phyloP scores from a whole-genome alignment of 1,140 invertebrate species.

The Tenebrio molitor region DNA sequence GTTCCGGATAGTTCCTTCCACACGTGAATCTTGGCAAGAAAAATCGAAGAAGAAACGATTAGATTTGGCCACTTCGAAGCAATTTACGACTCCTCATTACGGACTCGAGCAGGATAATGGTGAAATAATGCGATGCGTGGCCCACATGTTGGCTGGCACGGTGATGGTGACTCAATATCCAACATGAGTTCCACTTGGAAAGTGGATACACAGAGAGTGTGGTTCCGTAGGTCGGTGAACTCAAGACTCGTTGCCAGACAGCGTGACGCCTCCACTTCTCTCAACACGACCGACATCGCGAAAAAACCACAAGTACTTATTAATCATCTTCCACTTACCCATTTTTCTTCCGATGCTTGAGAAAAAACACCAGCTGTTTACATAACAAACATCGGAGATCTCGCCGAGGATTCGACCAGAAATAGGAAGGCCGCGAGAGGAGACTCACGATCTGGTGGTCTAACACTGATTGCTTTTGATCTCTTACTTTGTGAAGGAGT shows the following conservation, averaged over 20 bases:
- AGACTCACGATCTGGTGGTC: too few relatives aligned
- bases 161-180: constrained; percentile 21
- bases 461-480: too few relatives aligned
- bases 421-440: too few relatives aligned
- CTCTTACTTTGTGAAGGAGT: too few relatives aligned
- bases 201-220: constrained; percentile 26
- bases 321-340: constrained; percentile 25
- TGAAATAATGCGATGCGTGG: constrained; percentile 1
- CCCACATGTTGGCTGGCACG: constrained; percentile 16
- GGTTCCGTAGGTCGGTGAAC: constrained; percentile 30
- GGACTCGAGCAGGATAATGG: neutral
- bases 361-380: neutral
- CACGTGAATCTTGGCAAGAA: too few relatives aligned
- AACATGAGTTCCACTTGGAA: constrained; percentile 16
- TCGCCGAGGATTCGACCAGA: too few relatives aligned
- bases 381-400: neutral
- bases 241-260: constrained; percentile 30
- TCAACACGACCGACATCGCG: constrained; percentile 1
- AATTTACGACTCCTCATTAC: too few relatives aligned
- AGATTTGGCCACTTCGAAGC: too few relatives aligned
- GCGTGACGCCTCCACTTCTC: constrained; percentile 38
- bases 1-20: neutral
- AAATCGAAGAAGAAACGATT: too few relatives aligned
- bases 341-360: neutral
- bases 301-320: constrained; percentile 9